phyloP scores from a whole-genome alignment of 1,140 invertebrate genomes.

The Meloidogyne floridensis region DNA sequence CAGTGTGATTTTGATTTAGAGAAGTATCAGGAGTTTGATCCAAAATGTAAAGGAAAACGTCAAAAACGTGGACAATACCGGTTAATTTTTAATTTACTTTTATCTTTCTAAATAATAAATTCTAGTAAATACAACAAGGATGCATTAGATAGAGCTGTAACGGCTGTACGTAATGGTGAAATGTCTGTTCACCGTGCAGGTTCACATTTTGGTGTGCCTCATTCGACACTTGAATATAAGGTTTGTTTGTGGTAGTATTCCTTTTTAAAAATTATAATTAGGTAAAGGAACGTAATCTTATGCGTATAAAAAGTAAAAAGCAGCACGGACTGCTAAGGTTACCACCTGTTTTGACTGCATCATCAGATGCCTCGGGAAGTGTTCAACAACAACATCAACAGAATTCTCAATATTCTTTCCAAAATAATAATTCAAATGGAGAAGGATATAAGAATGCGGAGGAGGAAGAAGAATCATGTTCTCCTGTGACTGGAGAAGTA shows the following conservation, averaged over 20 bases:
- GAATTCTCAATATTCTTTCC: too few relatives aligned
- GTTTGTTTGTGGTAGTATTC: slow-evolving; percentile 49
- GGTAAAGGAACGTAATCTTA: slow-evolving; percentile 40
- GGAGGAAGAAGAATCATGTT: too few relatives aligned
- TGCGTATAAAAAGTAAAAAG: slow-evolving; percentile 38
- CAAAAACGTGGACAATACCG: slow-evolving; percentile 12
- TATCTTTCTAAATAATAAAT: slow-evolving; percentile 69
- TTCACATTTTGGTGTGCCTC: slow-evolving; percentile 94
- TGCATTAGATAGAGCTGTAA: slow-evolving; percentile 89
- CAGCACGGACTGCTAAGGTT: neutral
- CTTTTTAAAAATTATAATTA: neutral
- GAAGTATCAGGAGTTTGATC: slow-evolving; percentile 3
- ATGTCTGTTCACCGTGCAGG: slow-evolving; percentile 98
- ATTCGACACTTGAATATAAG: slow-evolving; percentile 98
- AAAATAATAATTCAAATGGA: too few relatives aligned
- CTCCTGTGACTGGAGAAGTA: too few relatives aligned
- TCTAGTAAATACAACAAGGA: slow-evolving; percentile 95
- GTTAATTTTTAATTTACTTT: neutral
- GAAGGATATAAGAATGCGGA: too few relatives aligned
- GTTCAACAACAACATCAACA: neutral
- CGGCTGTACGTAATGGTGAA: slow-evolving; percentile 90
- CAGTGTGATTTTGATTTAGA: neutral
- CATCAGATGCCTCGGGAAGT: neutral
- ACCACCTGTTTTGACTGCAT: neutral
- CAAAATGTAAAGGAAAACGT: slow-evolving; percentile 1